Evolutionary conservation across 1,140 invertebrate species (phyloP).

Genomic region (Drosophila persimilis): DNA sequence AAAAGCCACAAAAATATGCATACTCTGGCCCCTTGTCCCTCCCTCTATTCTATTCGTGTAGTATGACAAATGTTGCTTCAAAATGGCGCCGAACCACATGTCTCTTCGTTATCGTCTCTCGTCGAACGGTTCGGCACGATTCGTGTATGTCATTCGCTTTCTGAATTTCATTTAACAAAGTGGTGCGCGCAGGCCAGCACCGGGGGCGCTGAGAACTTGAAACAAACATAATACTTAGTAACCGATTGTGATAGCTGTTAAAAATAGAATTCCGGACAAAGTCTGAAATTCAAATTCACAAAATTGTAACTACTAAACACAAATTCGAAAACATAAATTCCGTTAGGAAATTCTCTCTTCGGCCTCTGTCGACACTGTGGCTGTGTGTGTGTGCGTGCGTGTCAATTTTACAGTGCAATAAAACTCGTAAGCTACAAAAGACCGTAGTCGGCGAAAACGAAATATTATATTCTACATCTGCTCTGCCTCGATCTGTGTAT

Average conservation of each 20-base stretch:
- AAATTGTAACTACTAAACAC: slow-evolving; percentile 66
- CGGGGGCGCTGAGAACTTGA: slow-evolving; percentile 37
- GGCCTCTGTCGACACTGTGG: slow-evolving; percentile 6
- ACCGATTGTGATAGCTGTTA: slow-evolving; percentile 75
- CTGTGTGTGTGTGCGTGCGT: slow-evolving; percentile 71
- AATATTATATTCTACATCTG: slow-evolving; percentile 10
- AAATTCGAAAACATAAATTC: slow-evolving; percentile 49
- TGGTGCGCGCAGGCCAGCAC: slow-evolving; percentile 64
- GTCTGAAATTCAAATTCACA: slow-evolving; percentile 51
- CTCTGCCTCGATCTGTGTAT: slow-evolving; percentile 16
- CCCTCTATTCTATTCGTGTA: slow-evolving; percentile 6
- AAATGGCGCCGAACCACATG: slow-evolving; percentile 78
- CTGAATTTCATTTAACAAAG: slow-evolving; percentile 76
- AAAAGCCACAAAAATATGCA: slow-evolving; percentile 50
- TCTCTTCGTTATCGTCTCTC: slow-evolving; percentile 66
- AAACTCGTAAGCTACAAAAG: slow-evolving; percentile 40
- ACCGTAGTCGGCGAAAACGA: slow-evolving; percentile 1
- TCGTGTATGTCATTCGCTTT: slow-evolving; percentile 72
- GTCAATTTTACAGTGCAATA: slow-evolving; percentile 64
- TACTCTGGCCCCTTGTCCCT: slow-evolving; percentile 10
- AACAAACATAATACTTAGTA: slow-evolving; percentile 63
- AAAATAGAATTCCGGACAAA: slow-evolving; percentile 69
- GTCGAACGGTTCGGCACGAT: slow-evolving; percentile 36
- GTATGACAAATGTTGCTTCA: slow-evolving; percentile 62
- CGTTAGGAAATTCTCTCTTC: slow-evolving; percentile 30